These are phyloP conservation scores for Athrips mouffetella DNA, from an alignment of 2,888 invertebrate species.

Conservation along the genomic window DNA sequence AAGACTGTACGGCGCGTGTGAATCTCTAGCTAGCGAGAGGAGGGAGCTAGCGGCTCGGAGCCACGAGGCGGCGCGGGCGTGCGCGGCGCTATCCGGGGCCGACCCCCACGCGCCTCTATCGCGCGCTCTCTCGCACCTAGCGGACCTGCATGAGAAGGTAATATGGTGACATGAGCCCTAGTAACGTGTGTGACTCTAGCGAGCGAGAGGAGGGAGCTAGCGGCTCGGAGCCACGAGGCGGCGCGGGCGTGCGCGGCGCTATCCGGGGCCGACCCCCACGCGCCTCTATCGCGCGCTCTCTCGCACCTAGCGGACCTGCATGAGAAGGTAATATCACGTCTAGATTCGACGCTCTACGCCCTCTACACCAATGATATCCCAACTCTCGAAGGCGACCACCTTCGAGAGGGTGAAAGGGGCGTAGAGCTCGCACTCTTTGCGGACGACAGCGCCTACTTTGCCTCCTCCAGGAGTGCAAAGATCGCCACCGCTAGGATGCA, in stretches of 20 bases:
- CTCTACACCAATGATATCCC: too few relatives aligned
- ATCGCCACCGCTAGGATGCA: too few relatives aligned
- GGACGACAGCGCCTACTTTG: too few relatives aligned
- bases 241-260: slow-evolving; percentile 91
- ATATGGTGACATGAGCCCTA: slow-evolving; percentile 15
- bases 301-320: slow-evolving; percentile 30
- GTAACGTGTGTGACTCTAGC: slow-evolving; percentile 94
- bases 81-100: slow-evolving; percentile 90
- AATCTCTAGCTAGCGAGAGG: slow-evolving; percentile 90
- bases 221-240: slow-evolving; percentile 87
- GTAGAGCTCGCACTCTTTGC: too few relatives aligned
- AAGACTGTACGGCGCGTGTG: slow-evolving; percentile 91
- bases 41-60: slow-evolving; percentile 89
- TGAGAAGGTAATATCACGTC: slow-evolving; percentile 63
- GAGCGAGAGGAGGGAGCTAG: slow-evolving; percentile 89
- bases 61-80: slow-evolving; percentile 91
- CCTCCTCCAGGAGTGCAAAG: too few relatives aligned
- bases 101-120: slow-evolving; percentile 96
- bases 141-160: slow-evolving; percentile 51
- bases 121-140: slow-evolving; percentile 86
- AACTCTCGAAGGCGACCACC: too few relatives aligned
- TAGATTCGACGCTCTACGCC: too few relatives aligned
- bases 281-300: slow-evolving; percentile 88
- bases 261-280: slow-evolving; percentile 95
- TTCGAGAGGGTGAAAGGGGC: too few relatives aligned